phyloP scores from a whole-genome alignment of 1,140 invertebrate species.

The Augochlora pura region DNA sequence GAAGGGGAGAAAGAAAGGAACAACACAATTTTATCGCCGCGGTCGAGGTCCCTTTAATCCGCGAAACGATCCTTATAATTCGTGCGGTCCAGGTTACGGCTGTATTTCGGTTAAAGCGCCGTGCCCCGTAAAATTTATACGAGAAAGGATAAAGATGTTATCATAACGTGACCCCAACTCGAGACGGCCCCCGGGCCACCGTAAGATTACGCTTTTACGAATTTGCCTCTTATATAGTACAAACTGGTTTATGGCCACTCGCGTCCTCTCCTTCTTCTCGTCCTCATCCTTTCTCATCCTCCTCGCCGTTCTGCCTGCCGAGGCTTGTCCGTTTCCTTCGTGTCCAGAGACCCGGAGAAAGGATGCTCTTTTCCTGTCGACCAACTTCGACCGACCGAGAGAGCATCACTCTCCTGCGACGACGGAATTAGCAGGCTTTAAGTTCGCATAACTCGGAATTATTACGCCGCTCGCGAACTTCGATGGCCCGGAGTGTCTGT shows the following conservation, averaged over 20 bases:
- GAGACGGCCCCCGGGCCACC: slow-evolving; percentile 58
- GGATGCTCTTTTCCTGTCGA: not conserved
- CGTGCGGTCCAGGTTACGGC: slow-evolving; percentile 64
- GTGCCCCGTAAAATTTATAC: slow-evolving; percentile 74
- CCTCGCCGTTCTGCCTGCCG: not conserved
- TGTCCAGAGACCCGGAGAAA: not conserved
- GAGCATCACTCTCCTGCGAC: not conserved
- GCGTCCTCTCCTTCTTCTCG: no score
- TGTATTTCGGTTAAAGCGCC: slow-evolving; percentile 70
- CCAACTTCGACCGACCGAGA: no score
- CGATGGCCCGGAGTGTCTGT: no score
- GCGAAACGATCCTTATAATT: slow-evolving; percentile 72
- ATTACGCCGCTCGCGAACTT: no score
- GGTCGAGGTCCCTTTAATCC: slow-evolving; percentile 58
- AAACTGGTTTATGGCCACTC: slow-evolving; percentile 67
- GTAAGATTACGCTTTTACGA: slow-evolving; percentile 75
- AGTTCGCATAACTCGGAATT: no score
- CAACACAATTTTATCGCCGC: slow-evolving; percentile 61
- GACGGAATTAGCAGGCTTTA: not conserved
- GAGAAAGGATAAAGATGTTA: slow-evolving; percentile 75
- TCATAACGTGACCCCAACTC: slow-evolving; percentile 64
- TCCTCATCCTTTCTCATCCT: no score
- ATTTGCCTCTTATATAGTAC: slow-evolving; percentile 70
- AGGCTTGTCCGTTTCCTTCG: slow-evolving; percentile 23
- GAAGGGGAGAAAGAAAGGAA: slow-evolving; percentile 41